phyloP scores from a whole-genome alignment of 2,113 vertebrate species.

The Brevimyrus niger region DNA sequence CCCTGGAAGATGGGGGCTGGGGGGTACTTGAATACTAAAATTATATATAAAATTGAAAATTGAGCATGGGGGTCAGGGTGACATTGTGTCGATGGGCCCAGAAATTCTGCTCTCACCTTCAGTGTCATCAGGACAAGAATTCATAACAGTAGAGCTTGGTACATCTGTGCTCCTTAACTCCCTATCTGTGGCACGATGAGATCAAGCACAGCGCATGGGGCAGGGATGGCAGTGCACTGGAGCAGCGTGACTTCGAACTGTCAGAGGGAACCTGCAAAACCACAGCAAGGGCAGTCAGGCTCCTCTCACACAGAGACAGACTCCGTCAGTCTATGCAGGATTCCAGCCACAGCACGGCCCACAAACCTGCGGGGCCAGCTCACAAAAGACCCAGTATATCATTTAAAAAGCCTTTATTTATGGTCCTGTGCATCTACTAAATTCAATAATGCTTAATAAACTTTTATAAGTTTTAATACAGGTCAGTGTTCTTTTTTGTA shows the following conservation, averaged over 20 bases:
- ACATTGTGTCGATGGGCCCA: neutral
- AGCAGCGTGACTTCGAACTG: neutral
- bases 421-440: neutral
- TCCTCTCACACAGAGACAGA: neutral
- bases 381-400: neutral
- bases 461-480: neutral
- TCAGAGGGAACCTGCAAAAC: neutral
- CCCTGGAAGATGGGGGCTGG: neutral
- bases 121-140: neutral
- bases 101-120: neutral
- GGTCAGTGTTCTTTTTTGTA: neutral
- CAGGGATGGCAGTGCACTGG: neutral
- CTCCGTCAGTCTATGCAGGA: neutral
- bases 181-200: neutral
- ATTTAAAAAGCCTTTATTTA: neutral
- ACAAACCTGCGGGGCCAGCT: neutral
- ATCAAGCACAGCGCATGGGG: neutral
- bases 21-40: neutral
- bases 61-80: neutral
- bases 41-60: neutral
- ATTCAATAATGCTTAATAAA: neutral
- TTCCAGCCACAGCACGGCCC: neutral
- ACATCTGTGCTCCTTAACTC: neutral
- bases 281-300: neutral
- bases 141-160: neutral